A percentile compares a stretch with the other conserved stretches of the same genome.
Conservation (phyloP, 1,140 invertebrate genomes). For the Anoplophora glabripennis region DNA sequence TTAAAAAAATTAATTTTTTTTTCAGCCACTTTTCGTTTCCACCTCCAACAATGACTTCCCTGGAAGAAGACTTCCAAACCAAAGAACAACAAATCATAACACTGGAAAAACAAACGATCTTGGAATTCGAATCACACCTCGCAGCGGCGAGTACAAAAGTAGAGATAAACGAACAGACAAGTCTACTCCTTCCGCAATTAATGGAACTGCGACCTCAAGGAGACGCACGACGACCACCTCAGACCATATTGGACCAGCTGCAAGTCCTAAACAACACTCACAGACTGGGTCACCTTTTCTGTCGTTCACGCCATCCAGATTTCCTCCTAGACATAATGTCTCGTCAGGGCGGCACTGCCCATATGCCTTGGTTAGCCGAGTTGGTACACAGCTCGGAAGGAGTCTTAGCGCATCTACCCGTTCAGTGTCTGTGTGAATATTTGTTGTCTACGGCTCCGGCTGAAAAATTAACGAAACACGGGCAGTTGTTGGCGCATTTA, state of each 20-base stretch:
- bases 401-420: constrained; percentile 80
- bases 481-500: constrained; percentile 77
- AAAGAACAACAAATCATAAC: constrained; percentile 61
- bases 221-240: constrained; percentile 74
- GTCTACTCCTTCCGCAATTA: constrained; percentile 77
- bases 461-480: constrained; percentile 68
- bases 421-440: constrained; percentile 96
- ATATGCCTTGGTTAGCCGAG: constrained; percentile 96
- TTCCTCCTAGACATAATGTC: constrained; percentile 92
- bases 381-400: constrained; percentile 89
- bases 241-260: constrained; percentile 75
- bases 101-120: constrained; percentile 77
- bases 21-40: constrained; percentile 67
- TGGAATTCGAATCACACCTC: constrained; percentile 91
- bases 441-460: constrained; percentile 70
- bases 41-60: constrained; percentile 60
- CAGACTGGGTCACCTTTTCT: constrained; percentile 86
- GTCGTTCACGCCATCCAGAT: constrained; percentile 85
- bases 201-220: constrained; percentile 80
- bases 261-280: constrained; percentile 73
- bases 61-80: constrained; percentile 42
- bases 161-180: constrained; percentile 87
- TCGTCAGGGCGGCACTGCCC: constrained; percentile 75
- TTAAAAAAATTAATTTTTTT: constrained; percentile 11
- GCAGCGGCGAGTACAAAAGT: constrained; percentile 83